These are phyloP conservation scores for Serripes groenlandicus DNA, from an alignment of 2,888 invertebrate genomes.

Conservation along the genomic window DNA sequence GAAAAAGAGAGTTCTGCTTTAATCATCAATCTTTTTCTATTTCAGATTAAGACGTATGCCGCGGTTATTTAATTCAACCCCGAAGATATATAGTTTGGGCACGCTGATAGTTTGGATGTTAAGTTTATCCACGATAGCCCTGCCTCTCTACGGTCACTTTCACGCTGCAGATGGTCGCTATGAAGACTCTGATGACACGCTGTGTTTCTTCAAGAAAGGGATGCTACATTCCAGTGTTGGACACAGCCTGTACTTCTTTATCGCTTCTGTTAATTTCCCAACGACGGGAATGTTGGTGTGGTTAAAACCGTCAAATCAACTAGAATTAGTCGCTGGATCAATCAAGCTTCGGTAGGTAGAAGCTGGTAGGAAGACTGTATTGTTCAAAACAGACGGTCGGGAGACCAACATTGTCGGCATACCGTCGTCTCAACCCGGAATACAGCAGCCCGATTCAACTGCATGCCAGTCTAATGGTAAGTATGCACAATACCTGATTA, in stretches of 20 bases:
- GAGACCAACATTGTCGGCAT: conserved; percentile 1
- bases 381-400: neutral
- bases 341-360: neutral
- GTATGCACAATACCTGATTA: no score
- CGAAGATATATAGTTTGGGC: neutral
- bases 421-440: neutral
- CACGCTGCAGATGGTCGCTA: neutral
- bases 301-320: neutral
- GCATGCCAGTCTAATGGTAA: no score
- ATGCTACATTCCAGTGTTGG: neutral
- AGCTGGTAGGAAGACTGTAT: neutral
- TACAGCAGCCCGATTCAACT: no score
- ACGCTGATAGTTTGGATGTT: neutral
- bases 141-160: neutral
- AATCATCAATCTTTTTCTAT: no score
- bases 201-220: neutral
- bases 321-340: conserved; percentile 12
- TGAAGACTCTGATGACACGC: neutral
- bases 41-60: conserved; percentile 15
- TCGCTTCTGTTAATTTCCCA: neutral
- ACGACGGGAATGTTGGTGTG: neutral
- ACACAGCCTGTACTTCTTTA: neutral
- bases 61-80: neutral
- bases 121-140: neutral
- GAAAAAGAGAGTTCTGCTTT: no score